phyloP scores from a whole-genome alignment of 2,797 vertebrate species.

The Sus cebifrons region DNA sequence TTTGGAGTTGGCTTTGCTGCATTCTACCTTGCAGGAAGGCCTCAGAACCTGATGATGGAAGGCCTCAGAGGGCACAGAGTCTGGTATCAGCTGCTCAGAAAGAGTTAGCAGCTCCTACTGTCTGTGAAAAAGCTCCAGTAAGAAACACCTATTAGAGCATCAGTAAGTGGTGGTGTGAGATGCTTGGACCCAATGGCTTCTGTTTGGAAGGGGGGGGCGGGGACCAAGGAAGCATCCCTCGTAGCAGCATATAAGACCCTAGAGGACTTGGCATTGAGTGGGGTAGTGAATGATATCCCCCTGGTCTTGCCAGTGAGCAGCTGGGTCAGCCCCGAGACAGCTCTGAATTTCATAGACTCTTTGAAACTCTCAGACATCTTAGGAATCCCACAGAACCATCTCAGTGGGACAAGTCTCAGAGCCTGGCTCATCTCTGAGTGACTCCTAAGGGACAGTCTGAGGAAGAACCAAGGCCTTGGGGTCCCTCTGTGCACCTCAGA shows the following conservation, averaged over 20 bases:
- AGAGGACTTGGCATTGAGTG: not conserved
- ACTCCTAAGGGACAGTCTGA: not conserved
- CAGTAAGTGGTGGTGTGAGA: not conserved
- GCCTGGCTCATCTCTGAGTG: not conserved
- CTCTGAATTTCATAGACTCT: not conserved
- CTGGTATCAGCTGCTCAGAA: not conserved
- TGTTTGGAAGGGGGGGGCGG: not conserved
- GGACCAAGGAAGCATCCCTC: not conserved
- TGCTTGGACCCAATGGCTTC: not conserved
- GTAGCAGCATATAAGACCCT: not conserved
- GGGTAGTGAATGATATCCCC: not conserved
- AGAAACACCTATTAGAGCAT: not conserved
- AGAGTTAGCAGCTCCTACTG: not conserved
- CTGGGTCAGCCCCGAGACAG: not conserved
- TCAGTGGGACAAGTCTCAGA: not conserved
- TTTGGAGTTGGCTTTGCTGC: not conserved
- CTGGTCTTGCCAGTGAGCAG: not conserved
- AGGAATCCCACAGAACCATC: not conserved
- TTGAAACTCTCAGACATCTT: not conserved
- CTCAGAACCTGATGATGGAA: not conserved
- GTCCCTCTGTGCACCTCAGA: too few species aligned
- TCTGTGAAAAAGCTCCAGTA: not conserved
- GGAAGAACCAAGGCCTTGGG: not conserved
- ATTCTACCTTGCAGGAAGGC: not conserved
- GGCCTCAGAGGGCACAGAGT: not conserved